These are phyloP conservation scores for Aurelia coerulea DNA, from an alignment of 30 jellyfish, hydroid and myxozoan genomes.

Conservation along the genomic window DNA sequence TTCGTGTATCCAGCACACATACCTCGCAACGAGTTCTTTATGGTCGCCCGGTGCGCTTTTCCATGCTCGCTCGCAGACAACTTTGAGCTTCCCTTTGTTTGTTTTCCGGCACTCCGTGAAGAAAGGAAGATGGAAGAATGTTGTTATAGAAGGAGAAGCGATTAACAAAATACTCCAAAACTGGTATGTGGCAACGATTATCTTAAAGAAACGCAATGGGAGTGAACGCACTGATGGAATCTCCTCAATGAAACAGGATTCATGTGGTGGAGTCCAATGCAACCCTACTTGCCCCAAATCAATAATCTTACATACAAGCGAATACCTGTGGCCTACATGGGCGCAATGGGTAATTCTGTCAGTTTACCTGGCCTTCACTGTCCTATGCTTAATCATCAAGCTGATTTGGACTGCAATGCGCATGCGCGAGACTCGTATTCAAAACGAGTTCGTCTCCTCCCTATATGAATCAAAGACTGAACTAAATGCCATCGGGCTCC, in stretches of 20 bases:
- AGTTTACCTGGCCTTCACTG: constrained; percentile 11
- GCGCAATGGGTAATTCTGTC: constrained; percentile 32
- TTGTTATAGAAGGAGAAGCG: constrained; percentile 56
- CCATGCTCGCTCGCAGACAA: constrained; percentile 49
- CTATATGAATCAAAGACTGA: constrained; percentile 26
- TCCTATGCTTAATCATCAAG: constrained; percentile 34
- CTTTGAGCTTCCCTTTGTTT: constrained; percentile 49
- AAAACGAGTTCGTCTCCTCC: constrained; percentile 48
- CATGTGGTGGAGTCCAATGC: constrained; percentile 83
- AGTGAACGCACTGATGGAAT: constrained; percentile 2
- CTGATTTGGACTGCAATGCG: constrained; percentile 57
- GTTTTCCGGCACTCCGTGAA: constrained; percentile 69
- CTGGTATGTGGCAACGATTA: constrained; percentile 48
- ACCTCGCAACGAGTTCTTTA: constrained; percentile 78
- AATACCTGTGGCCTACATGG: constrained; percentile 64
- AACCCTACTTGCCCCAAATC: constrained; percentile 91
- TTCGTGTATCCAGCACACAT: constrained; percentile 90
- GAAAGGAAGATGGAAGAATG: constrained; percentile 52
- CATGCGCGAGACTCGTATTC: constrained; percentile 42
- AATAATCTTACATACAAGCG: constrained; percentile 14
- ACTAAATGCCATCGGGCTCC: constrained; percentile 60
- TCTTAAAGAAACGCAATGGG: constrained; percentile 25
- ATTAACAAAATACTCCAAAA: constrained; percentile 27
- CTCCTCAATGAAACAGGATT: constrained; percentile 13
- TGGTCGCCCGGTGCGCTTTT: constrained; percentile 81